These are phyloP conservation scores for Nasonovia ribisnigri DNA, from an alignment of 2,888 invertebrate genomes.

Conservation along the genomic window DNA sequence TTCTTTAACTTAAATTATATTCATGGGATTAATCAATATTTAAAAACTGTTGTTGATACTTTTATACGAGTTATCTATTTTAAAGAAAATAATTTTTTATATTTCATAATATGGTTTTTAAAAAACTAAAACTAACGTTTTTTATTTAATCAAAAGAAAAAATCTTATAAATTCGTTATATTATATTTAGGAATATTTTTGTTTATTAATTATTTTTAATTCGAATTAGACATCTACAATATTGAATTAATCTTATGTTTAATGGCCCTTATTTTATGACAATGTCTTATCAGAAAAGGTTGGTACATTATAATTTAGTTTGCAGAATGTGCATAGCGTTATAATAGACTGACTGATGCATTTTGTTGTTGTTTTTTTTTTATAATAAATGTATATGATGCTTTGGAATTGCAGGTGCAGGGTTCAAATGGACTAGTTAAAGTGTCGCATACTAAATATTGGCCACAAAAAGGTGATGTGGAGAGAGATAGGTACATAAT, in stretches of 20 bases:
- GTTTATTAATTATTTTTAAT: background rate
- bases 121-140: background rate
- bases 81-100: background rate
- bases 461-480: slow-evolving; percentile 8
- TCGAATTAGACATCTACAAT: background rate
- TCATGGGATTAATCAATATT: background rate
- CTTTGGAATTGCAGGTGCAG: slow-evolving; percentile 27
- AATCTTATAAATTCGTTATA: background rate
- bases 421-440: background rate
- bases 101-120: background rate
- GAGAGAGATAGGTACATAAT: background rate
- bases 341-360: background rate
- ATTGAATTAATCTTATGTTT: background rate
- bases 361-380: background rate
- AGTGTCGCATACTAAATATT: slow-evolving; percentile 52
- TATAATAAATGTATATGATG: background rate
- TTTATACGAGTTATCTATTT: background rate
- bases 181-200: background rate
- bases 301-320: background rate
- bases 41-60: background rate
- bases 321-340: background rate
- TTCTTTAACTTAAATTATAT: background rate
- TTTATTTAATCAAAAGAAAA: background rate
- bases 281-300: background rate
- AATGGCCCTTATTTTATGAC: background rate